Evolutionary conservation across 2,888 invertebrate genomes (phyloP), one percentile per base, ranked within the genome.

Genomic region (Drosophila cognata): DNA sequence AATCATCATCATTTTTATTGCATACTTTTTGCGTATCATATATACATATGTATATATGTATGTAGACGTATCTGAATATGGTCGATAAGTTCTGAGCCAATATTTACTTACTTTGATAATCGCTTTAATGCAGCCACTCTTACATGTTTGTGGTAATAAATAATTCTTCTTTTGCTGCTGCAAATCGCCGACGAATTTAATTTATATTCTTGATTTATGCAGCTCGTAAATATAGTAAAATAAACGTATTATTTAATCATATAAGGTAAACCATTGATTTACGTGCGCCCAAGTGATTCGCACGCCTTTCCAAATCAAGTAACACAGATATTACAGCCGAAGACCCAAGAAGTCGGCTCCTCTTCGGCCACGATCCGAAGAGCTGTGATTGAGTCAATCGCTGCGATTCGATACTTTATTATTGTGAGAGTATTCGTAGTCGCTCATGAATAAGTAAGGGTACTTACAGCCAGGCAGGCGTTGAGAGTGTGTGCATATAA

Each of bases 1-100:
- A 88, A 90, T 90, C 85, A 86, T 71, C 71, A 90, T 90, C 85
- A 90, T 71, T 73, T 85, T 83, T 81, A 85, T 85, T 85, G 85
- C 85, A 83, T 85, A 88, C 85, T 89, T 90, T 79, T 79, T 85
- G 63, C 60, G 86, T 74, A 70, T 74, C 75, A 55, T 13, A 50
- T 53, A 29, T 31, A 46, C 7, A 46, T 1, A 28, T 25, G 18
- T 18, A 33, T 2, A 16, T 28, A 16, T 51, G 25, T 28, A 33
- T 13, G 33, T 33, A n/a, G 13, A 25, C 33, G 11, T 25, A 36
- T 11, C 55, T 36, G 53, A 71, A 48, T 28, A 41, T n/a, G 11
- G 31, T 43, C 43, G 33, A 35, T 56, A 67, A 68, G 58, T 53
- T 58, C 53, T 56, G n/a, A 5, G 21, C 61, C 59, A 65, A 77